Evolutionary conservation across 2,797 vertebrate species (phyloP).

Genomic region (Botia almorhae): DNA sequence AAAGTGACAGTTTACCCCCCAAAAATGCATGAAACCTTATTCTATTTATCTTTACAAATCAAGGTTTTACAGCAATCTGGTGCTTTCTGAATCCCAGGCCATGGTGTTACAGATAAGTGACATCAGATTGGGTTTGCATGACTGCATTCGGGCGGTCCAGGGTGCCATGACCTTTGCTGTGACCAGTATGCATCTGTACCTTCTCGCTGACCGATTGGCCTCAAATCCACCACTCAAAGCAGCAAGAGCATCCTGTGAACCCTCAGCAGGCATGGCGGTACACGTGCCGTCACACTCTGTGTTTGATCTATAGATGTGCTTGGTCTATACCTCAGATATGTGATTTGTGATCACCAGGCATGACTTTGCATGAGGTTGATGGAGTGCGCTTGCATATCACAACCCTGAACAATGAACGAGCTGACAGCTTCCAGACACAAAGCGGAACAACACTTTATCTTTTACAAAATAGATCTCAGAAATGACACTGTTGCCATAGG

Average conservation of each 20-base stretch:
- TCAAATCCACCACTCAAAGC: conserved; percentile 72
- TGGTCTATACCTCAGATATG: background rate
- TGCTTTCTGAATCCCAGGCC: conserved; percentile 81
- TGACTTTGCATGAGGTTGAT: conserved; percentile 28
- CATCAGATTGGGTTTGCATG: conserved; percentile 77
- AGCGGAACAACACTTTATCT: conserved; percentile 1
- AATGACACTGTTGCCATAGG: background rate
- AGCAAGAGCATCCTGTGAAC: conserved; percentile 76
- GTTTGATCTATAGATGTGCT: conserved; percentile 17
- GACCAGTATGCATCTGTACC: conserved; percentile 85
- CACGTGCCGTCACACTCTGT: background rate
- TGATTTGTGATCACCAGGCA: conserved; percentile 17
- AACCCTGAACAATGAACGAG: conserved; percentile 18
- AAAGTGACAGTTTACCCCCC: background rate
- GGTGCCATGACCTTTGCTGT: conserved; percentile 85
- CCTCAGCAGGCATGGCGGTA: conserved; percentile 88
- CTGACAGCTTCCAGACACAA: conserved; percentile 22
- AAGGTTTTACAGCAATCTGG: conserved; percentile 84
- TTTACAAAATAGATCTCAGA: conserved; percentile 5
- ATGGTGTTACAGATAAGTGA: conserved; percentile 78
- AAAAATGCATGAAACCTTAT: background rate
- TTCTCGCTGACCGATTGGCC: conserved; percentile 86
- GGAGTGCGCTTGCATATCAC: background rate
- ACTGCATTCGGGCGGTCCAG: conserved; percentile 82
- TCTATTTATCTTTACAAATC: background rate